A percentile compares a stretch with the other conserved stretches of the same genome.
Evolutionary conservation across 2,113 vertebrate species (phyloP).

Genomic region (Peromyscus californicus): DNA sequence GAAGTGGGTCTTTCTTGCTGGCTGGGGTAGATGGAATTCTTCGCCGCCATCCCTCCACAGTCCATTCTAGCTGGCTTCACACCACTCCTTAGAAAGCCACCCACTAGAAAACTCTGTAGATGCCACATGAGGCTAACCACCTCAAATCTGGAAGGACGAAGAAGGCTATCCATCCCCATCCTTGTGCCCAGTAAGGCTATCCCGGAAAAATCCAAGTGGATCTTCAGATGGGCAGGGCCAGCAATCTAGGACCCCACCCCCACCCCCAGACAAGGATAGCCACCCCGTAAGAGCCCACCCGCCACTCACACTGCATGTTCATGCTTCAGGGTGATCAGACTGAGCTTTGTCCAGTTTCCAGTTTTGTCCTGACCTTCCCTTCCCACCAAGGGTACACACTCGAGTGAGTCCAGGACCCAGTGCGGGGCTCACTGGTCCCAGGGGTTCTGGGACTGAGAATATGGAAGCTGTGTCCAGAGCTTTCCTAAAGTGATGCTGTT

Average conservation of each 20-base stretch:
- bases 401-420: background rate
- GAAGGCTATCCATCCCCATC: background rate
- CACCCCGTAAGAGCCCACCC: background rate
- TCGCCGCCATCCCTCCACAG: background rate
- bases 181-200: background rate
- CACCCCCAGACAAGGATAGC: no score
- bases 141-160: background rate
- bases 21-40: background rate
- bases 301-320: background rate
- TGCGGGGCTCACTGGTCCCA: background rate
- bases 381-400: background rate
- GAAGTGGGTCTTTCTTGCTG: background rate
- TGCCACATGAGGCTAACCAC: background rate
- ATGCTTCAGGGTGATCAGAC: background rate
- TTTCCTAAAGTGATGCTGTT: background rate
- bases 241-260: background rate
- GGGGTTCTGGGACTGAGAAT: background rate
- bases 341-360: background rate
- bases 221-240: background rate
- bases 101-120: background rate
- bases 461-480: background rate
- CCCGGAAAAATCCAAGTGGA: conserved; percentile 6
- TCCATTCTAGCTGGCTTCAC: background rate
- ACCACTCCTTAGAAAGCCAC: background rate
- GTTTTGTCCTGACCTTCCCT: background rate